A percentile compares a stretch with the other conserved stretches of the same genome.
These are phyloP conservation scores for Toxonevra muliebris DNA, from an alignment of 2,888 invertebrate species.

Conservation along the genomic window DNA sequence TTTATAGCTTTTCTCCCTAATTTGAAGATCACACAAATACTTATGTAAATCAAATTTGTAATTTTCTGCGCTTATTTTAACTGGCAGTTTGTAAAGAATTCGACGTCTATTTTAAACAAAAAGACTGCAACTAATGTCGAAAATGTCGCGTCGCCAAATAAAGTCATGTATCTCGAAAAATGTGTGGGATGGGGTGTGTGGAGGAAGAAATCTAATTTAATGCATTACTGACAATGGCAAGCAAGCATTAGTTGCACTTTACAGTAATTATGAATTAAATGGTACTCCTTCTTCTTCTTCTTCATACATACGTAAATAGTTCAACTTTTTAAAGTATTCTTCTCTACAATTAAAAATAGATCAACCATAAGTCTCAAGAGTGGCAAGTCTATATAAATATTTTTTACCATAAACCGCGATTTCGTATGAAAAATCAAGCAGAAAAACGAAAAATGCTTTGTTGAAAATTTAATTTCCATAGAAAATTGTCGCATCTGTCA, in stretches of 20 bases:
- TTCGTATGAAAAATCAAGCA: neutral
- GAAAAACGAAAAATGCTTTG: constrained; percentile 5
- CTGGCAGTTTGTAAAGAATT: no score
- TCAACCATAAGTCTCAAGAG: neutral
- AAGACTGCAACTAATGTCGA: constrained; percentile 10
- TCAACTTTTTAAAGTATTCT: no score
- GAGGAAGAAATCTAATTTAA: constrained; percentile 40
- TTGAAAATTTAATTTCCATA: neutral
- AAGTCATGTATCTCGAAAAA: no score
- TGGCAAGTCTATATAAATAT: neutral
- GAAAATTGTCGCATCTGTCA: constrained; percentile 18
- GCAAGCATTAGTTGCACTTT: constrained; percentile 39
- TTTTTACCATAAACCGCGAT: neutral
- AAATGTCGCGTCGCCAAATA: neutral
- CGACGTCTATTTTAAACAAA: no score
- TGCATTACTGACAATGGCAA: constrained; percentile 36
- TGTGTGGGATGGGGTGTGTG: no score
- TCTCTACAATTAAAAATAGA: neutral
- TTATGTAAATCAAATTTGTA: no score
- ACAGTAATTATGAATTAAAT: constrained; percentile 41
- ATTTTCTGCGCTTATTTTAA: no score
- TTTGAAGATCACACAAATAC: no score
- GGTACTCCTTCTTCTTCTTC: constrained; percentile 2
- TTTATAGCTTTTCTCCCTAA: no score
- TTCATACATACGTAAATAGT: neutral